Percentiles rank a stretch among this genome's conserved stretches.
These are phyloP conservation scores for Bugula neritina DNA, from an alignment of 2,888 invertebrate genomes.

Conservation along the genomic window DNA sequence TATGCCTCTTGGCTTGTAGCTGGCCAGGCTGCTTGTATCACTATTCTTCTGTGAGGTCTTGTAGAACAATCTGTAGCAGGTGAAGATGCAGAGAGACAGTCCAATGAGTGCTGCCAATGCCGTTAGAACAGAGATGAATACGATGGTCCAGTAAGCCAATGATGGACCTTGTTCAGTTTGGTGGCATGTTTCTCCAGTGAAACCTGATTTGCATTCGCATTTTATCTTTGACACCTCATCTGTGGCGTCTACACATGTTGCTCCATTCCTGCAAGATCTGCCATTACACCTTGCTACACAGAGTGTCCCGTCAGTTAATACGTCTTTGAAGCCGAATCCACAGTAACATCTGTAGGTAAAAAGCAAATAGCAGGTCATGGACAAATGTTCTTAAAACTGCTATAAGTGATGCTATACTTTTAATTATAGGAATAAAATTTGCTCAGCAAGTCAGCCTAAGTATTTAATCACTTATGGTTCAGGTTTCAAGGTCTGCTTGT, in stretches of 20 bases:
- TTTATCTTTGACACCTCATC: constrained; percentile 12
- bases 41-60: not conserved
- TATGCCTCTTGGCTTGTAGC: constrained; percentile 1
- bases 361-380: no score
- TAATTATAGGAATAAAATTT: no score
- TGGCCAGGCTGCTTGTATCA: not conserved
- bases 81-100: not conserved
- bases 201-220: not conserved
- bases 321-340: constrained; percentile 16
- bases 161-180: not conserved
- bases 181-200: not conserved
- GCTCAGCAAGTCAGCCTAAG: no score
- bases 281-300: constrained; percentile 11
- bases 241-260: not conserved
- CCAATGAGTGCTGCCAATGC: not conserved
- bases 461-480: no score
- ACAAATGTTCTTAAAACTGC: no score
- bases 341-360: constrained; percentile 20
- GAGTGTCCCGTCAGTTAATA: not conserved
- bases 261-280: constrained; percentile 17
- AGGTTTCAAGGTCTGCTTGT: no score
- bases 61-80: not conserved
- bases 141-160: not conserved
- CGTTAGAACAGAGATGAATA: not conserved
- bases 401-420: no score